phyloP scores from a whole-genome alignment of 1,140 invertebrate genomes.

The Venturia canescens region DNA sequence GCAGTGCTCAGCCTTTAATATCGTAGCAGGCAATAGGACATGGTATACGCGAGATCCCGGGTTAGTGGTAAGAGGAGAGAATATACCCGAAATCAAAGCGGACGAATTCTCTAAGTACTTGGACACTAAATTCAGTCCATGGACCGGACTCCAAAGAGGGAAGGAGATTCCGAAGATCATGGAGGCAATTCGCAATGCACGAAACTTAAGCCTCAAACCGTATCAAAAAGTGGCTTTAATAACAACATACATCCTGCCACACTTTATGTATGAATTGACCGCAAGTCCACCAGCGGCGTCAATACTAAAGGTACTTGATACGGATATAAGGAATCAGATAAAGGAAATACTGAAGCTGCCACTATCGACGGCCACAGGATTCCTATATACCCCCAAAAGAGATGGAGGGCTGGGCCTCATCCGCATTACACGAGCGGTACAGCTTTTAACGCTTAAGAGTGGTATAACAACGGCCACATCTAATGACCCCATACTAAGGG shows the following conservation, averaged over 20 bases:
- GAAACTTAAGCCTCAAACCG: constrained; percentile 15
- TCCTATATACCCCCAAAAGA: constrained; percentile 25
- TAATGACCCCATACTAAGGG: background rate
- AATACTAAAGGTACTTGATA: background rate
- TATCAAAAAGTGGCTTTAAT: constrained; percentile 15
- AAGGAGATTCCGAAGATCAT: constrained; percentile 2
- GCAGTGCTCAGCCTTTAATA: constrained; percentile 42
- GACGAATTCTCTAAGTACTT: constrained; percentile 28
- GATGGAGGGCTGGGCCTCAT: constrained; percentile 27
- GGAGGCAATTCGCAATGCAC: background rate
- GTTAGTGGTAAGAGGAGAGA: background rate
- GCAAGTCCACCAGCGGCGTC: background rate
- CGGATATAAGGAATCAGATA: background rate
- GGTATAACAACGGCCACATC: background rate
- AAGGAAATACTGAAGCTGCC: constrained; percentile 37
- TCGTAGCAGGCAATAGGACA: background rate
- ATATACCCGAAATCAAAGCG: constrained; percentile 38
- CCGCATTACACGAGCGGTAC: background rate
- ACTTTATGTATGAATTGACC: constrained; percentile 13
- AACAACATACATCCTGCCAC: background rate
- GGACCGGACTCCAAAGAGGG: constrained; percentile 33
- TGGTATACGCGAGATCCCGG: constrained; percentile 48
- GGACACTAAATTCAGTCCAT: constrained; percentile 42
- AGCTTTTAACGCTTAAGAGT: background rate
- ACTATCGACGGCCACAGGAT: background rate